Conservation (phyloP, 2,113 vertebrate genomes). For the Bagarius yarrelli region DNA sequence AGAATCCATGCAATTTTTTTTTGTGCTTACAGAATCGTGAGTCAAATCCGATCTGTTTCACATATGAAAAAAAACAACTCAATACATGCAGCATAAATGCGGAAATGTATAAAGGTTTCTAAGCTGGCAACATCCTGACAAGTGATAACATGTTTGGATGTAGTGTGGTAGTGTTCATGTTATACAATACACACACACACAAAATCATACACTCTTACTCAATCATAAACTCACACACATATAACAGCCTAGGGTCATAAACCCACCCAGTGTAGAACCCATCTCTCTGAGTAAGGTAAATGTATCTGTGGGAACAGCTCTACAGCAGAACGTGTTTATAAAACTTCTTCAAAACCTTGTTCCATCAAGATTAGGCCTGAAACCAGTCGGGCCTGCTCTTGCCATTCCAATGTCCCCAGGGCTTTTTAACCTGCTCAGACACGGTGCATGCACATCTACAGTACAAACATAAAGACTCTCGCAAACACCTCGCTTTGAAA, state of each 20-base stretch:
- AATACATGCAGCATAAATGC: no score
- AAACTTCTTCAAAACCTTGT: slow-evolving; percentile 61
- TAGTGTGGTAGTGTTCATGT: neutral
- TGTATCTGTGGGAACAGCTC: slow-evolving; percentile 55
- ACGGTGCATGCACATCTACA: slow-evolving; percentile 23
- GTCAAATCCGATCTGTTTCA: no score
- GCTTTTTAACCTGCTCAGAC: slow-evolving; percentile 59
- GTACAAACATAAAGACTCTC: slow-evolving; percentile 27
- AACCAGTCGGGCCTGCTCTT: slow-evolving; percentile 66
- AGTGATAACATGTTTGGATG: slow-evolving; percentile 25
- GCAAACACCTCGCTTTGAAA: slow-evolving; percentile 36
- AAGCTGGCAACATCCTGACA: slow-evolving; percentile 14
- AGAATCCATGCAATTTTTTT: no score
- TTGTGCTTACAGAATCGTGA: no score
- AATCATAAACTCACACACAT: neutral
- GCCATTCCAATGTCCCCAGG: slow-evolving; percentile 55
- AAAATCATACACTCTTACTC: slow-evolving; percentile 3
- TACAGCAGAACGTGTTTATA: slow-evolving; percentile 57
- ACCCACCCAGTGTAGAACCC: slow-evolving; percentile 20
- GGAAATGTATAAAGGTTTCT: no score
- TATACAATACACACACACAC: slow-evolving; percentile 33
- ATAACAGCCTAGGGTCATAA: slow-evolving; percentile 4
- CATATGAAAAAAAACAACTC: no score
- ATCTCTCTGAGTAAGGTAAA: slow-evolving; percentile 8
- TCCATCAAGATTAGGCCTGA: slow-evolving; percentile 60